Conservation (phyloP, 2,888 invertebrate genomes). For the Brachyptera putata region DNA sequence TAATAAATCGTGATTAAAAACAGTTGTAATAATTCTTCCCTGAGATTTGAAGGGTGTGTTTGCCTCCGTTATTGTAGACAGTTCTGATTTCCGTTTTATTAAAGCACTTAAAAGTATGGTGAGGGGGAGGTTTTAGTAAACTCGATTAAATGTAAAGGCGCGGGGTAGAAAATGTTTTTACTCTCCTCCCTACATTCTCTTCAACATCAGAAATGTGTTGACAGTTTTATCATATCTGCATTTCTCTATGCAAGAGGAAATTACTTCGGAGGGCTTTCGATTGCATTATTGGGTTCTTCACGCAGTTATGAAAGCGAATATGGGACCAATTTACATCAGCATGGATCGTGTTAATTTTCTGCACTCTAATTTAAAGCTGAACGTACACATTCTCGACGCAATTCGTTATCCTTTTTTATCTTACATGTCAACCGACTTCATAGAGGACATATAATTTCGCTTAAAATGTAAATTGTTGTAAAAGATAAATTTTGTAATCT, state of each 20-base stretch:
- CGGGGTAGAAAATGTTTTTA: background rate
- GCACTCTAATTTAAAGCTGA: no score
- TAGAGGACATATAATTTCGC: no score
- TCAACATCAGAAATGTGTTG: background rate
- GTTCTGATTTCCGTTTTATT: background rate
- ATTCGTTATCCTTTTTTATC: no score
- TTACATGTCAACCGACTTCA: no score
- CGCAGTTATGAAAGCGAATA: no score
- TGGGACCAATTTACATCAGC: no score
- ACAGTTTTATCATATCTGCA: no score
- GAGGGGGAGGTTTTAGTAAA: background rate
- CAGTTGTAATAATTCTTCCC: background rate
- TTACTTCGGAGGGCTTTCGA: background rate
- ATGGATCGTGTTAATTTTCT: no score
- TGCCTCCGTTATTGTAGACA: background rate
- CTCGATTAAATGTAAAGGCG: background rate
- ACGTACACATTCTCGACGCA: no score
- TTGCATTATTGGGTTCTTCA: background rate
- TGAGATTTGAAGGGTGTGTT: background rate
- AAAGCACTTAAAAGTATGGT: slow-evolving; percentile 1
- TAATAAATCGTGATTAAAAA: background rate
- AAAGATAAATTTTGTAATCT: no score
- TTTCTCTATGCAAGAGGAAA: background rate
- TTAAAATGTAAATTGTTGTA: no score
- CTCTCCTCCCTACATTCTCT: background rate